phyloP scores from a whole-genome alignment of 2,888 invertebrate species.

The Chelonus formosanus region DNA sequence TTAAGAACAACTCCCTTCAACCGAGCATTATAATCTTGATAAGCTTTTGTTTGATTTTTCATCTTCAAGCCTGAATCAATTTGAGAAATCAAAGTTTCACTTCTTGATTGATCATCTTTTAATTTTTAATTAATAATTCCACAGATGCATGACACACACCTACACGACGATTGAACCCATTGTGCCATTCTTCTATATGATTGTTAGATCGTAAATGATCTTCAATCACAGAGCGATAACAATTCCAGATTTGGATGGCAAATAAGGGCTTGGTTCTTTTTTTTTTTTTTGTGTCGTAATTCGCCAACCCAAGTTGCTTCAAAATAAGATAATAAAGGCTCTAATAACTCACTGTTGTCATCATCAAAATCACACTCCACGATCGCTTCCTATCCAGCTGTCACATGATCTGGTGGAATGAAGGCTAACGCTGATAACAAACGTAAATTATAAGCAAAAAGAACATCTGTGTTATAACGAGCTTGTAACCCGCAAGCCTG shows the following conservation, averaged over 20 bases:
- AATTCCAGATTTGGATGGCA: not conserved
- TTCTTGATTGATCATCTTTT: constrained; percentile 1
- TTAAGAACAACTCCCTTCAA: not conserved
- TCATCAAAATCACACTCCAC: too few species aligned
- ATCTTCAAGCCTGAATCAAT: not conserved
- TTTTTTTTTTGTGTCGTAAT: too few species aligned
- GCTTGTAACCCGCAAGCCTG: too few species aligned
- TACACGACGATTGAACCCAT: constrained; percentile 6
- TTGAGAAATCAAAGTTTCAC: not conserved
- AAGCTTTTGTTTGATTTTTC: not conserved
- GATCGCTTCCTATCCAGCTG: too few species aligned
- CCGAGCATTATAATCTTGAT: not conserved
- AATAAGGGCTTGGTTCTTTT: not conserved
- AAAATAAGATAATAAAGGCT: too few species aligned
- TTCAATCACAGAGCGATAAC: not conserved
- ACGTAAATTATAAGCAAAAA: too few species aligned
- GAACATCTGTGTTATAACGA: too few species aligned
- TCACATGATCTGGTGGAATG: too few species aligned
- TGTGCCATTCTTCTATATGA: constrained; percentile 2
- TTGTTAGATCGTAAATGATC: not conserved
- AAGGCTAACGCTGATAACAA: too few species aligned
- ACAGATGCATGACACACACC: not conserved
- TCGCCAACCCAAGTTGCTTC: too few species aligned
- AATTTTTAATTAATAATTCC: not conserved
- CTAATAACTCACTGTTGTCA: too few species aligned